Conservation (phyloP, 2,113 vertebrate genomes). For the Rhynchopsitta pachyrhyncha region DNA sequence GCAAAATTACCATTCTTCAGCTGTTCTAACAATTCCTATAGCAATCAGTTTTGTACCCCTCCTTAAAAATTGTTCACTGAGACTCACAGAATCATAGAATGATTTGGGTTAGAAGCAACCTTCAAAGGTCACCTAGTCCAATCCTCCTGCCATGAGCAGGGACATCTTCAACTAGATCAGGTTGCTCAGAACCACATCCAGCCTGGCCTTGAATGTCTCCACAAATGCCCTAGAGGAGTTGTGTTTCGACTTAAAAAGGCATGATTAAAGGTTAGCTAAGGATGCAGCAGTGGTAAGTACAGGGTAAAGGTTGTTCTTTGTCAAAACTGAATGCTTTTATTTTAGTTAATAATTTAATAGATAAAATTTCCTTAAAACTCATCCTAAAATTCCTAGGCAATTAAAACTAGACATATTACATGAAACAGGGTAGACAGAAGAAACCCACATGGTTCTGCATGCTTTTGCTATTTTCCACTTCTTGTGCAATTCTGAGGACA, state of each 20-base stretch:
- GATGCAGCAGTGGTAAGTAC: neutral
- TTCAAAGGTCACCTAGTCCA: neutral
- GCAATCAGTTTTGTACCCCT: neutral
- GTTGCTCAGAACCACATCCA: neutral
- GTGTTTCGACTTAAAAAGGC: neutral
- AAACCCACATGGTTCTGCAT: neutral
- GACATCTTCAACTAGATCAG: neutral
- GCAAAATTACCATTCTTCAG: neutral
- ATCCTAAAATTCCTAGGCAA: neutral
- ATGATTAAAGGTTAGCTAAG: neutral
- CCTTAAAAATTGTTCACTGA: neutral
- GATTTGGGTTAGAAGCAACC: neutral
- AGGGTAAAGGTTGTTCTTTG: neutral
- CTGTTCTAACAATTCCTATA: neutral
- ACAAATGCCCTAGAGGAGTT: neutral
- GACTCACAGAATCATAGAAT: neutral
- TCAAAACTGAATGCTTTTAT: neutral
- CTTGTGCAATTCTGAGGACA: neutral
- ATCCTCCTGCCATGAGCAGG: neutral
- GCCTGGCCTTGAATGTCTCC: neutral
- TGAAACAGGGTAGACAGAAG: neutral
- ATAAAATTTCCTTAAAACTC: neutral
- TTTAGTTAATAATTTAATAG: neutral
- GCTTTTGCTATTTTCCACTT: neutral
- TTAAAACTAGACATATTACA: neutral